Evolutionary conservation across 2,113 vertebrate species (phyloP).

Genomic region (Cariama cristata): DNA sequence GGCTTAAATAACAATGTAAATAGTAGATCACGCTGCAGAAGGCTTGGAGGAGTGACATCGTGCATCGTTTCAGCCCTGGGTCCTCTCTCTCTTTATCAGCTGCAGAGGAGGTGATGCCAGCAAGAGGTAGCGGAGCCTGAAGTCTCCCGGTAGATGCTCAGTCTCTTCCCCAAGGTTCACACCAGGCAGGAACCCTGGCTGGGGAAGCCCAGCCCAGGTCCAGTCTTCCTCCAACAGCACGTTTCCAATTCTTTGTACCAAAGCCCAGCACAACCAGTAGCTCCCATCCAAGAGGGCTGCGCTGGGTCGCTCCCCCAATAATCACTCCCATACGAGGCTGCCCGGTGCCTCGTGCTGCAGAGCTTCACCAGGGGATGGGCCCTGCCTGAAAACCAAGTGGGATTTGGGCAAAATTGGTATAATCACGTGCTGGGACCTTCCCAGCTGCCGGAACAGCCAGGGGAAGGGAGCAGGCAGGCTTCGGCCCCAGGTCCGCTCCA

Average conservation of each 20-base stretch:
- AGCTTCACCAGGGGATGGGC: neutral
- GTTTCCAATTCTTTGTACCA: accelerated
- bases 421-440: accelerated
- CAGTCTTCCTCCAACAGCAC: neutral
- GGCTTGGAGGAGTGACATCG: neutral
- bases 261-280: neutral
- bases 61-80: neutral
- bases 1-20: neutral
- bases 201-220: neutral
- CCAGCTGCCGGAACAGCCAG: neutral
- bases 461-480: neutral
- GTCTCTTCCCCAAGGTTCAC: neutral
- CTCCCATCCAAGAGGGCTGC: neutral
- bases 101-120: neutral
- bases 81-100: accelerated
- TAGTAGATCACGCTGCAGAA: neutral
- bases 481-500: neutral
- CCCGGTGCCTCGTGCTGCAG: accelerated
- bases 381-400: accelerated
- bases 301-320: too few species aligned
- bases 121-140: neutral
- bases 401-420: accelerated
- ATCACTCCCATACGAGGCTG: accelerated
- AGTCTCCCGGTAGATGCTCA: accelerated
- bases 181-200: neutral